Evolutionary conservation across 2,113 vertebrate genomes (phyloP).

Genomic region (Mustelus asterias): DNA sequence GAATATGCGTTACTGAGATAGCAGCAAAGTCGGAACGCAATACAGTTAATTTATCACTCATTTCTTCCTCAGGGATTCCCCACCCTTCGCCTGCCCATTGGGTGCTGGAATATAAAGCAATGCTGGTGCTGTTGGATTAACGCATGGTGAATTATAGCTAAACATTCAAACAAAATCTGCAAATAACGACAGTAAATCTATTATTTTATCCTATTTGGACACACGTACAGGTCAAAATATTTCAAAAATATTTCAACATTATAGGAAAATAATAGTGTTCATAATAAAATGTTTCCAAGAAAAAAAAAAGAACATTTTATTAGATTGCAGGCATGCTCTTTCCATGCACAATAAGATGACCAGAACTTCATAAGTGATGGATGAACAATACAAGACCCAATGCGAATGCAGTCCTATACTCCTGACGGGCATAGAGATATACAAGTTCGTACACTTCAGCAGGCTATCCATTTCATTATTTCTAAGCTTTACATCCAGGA

Average conservation of each 20-base stretch:
- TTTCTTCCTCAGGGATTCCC: background rate
- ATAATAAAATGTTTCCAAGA: slow-evolving; percentile 19
- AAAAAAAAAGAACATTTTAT: background rate
- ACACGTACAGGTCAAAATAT: background rate
- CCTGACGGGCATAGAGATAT: background rate
- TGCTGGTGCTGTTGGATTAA: background rate
- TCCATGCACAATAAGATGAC: background rate
- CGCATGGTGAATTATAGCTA: background rate
- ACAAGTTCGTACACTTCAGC: background rate
- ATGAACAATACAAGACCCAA: background rate
- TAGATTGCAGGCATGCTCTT: background rate
- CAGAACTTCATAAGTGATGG: background rate
- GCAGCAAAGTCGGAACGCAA: background rate
- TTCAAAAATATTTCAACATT: slow-evolving; percentile 1
- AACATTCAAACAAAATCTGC: slow-evolving; percentile 2
- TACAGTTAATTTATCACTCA: background rate
- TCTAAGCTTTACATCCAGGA: background rate
- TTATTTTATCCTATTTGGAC: background rate
- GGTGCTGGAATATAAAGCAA: background rate
- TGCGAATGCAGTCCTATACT: background rate
- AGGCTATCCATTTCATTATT: background rate
- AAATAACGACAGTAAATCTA: background rate
- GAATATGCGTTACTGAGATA: background rate
- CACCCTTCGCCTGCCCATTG: background rate
- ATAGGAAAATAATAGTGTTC: background rate